Conservation (phyloP, 2,888 invertebrate species). For the Podotricha telesiphe region DNA sequence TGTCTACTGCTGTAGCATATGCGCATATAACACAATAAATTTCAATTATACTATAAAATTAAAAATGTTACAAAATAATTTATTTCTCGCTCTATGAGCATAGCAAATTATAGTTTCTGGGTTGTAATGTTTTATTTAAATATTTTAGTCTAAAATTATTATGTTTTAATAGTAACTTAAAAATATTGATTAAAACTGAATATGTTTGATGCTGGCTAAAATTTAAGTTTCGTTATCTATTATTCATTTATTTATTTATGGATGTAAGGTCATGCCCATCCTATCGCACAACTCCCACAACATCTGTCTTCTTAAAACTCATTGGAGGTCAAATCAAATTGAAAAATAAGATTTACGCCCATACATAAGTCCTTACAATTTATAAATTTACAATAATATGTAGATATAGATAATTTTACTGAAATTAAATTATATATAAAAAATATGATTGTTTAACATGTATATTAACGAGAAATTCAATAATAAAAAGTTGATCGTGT, state of each 20-base stretch:
- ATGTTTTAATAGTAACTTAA: no score
- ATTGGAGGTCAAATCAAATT: conserved; percentile 18
- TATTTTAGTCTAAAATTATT: no score
- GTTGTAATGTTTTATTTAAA: no score
- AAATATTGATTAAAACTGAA: no score
- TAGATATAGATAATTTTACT: no score
- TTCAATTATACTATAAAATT: background rate
- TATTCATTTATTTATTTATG: background rate
- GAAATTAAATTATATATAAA: no score
- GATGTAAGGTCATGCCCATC: conserved; percentile 24
- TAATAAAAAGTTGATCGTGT: no score
- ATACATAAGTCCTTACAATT: background rate
- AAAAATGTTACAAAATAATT: conserved; percentile 1
- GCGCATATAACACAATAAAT: conserved; percentile 3
- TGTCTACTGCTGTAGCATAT: conserved; percentile 8
- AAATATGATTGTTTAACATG: no score
- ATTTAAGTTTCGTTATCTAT: no score
- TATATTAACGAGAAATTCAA: no score
- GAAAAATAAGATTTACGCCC: conserved; percentile 5
- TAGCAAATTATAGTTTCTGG: background rate
- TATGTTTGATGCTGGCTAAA: no score
- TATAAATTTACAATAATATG: no score
- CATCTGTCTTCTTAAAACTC: background rate
- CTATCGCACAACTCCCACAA: conserved; percentile 24
- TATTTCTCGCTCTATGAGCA: background rate